These are phyloP conservation scores for Carterocephalus palaemon DNA, from an alignment of 2,888 invertebrate genomes.

Conservation along the genomic window DNA sequence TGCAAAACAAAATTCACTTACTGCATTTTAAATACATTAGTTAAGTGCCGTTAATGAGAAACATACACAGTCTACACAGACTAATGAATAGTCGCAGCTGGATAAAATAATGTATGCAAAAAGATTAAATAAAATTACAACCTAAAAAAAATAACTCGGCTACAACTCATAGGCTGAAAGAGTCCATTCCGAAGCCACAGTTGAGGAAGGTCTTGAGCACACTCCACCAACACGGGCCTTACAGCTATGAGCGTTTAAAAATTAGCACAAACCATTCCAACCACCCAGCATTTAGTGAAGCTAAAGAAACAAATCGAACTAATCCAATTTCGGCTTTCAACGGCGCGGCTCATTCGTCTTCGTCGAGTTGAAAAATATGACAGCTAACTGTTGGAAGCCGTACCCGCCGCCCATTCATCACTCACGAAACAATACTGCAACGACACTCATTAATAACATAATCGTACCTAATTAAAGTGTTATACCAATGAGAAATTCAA, in stretches of 20 bases:
- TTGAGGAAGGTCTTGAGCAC: too few species aligned
- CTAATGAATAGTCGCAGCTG: constrained; percentile 2
- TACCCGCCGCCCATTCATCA: constrained; percentile 33
- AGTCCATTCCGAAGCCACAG: too few species aligned
- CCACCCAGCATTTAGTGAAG: neutral
- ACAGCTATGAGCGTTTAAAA: too few species aligned
- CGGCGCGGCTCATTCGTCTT: constrained; percentile 53
- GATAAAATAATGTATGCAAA: too few species aligned
- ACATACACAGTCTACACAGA: constrained; percentile 3
- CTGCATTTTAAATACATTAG: too few species aligned
- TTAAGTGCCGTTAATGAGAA: too few species aligned
- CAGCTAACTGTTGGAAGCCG: constrained; percentile 45
- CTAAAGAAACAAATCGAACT: constrained; percentile 43
- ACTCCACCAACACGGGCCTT: too few species aligned
- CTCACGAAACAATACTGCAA: constrained; percentile 46
- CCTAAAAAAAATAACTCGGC: too few species aligned
- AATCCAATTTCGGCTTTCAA: constrained; percentile 59
- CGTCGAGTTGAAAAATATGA: constrained; percentile 53
- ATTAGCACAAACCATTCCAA: constrained; percentile 19
- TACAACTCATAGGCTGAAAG: too few species aligned
- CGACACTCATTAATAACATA: constrained; percentile 51
- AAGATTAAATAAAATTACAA: too few species aligned
- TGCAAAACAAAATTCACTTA: too few species aligned
- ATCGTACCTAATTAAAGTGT: constrained; percentile 61
- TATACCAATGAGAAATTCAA: constrained; percentile 64